phyloP scores from a whole-genome alignment of 1,140 invertebrate species.

The Drosophila nikananu region DNA sequence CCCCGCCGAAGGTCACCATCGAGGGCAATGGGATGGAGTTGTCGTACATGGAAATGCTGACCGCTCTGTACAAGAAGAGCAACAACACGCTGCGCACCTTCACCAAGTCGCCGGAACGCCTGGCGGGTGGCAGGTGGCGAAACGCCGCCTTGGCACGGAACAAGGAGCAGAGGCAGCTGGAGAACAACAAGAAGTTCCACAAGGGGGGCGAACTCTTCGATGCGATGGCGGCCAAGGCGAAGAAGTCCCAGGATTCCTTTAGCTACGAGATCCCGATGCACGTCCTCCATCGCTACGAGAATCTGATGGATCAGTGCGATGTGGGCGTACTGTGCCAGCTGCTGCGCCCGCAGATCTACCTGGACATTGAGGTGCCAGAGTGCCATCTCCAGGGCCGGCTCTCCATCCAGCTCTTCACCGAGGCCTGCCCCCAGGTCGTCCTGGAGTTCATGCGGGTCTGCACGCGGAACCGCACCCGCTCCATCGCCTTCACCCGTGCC shows the following conservation, averaged over 20 bases:
- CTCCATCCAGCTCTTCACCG: conserved; percentile 71
- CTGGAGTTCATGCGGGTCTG: conserved; percentile 73
- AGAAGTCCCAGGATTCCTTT: conserved; percentile 34
- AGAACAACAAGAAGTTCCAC: conserved; percentile 57
- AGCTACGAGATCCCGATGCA: conserved; percentile 70
- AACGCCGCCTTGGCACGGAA: conserved; percentile 54
- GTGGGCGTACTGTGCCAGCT: conserved; percentile 63
- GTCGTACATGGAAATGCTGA: conserved; percentile 75
- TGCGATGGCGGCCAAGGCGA: conserved; percentile 32
- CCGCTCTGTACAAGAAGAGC: conserved; percentile 69
- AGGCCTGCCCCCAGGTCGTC: conserved; percentile 73
- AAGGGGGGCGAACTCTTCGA: conserved; percentile 63
- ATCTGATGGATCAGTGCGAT: conserved; percentile 62
- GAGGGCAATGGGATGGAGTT: conserved; percentile 70
- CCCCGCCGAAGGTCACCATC: conserved; percentile 59
- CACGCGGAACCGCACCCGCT: conserved; percentile 11
- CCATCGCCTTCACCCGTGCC: conserved; percentile 53
- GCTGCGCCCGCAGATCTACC: conserved; percentile 67
- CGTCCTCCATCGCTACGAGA: conserved; percentile 71
- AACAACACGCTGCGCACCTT: conserved; percentile 71
- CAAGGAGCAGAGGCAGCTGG: conserved; percentile 59
- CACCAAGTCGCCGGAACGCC: conserved; percentile 63
- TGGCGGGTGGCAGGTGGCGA: conserved; percentile 63
- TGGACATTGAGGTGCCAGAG: conserved; percentile 56
- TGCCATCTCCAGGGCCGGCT: conserved; percentile 58